These are phyloP conservation scores for Serilophus lunatus DNA, from an alignment of 2,113 vertebrate species.

Conservation along the genomic window DNA sequence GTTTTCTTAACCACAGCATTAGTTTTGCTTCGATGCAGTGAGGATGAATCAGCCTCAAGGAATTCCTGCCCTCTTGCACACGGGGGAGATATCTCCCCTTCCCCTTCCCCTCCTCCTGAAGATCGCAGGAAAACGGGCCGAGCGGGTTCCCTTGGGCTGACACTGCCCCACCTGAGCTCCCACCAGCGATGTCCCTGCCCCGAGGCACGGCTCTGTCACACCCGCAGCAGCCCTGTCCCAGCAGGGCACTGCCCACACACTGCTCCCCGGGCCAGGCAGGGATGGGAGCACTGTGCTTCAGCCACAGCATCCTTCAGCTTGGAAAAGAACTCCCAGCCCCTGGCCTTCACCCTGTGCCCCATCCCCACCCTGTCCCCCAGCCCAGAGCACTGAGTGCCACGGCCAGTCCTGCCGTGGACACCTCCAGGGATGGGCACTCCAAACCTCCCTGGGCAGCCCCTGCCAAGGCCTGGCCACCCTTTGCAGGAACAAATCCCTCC, in stretches of 20 bases:
- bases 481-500: not conserved
- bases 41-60: not conserved
- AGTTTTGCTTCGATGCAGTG: accelerated
- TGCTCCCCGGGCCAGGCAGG: not conserved
- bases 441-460: not conserved
- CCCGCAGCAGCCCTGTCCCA: accelerated
- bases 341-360: accelerated
- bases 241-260: not conserved
- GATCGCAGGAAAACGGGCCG: not conserved
- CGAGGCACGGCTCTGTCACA: too few species aligned
- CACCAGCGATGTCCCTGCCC: too few species aligned
- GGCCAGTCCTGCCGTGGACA: not conserved
- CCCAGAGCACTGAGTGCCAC: not conserved
- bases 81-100: not conserved
- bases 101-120: not conserved
- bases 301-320: not conserved
- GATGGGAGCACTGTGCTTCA: not conserved
- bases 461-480: not conserved
- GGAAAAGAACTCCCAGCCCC: not conserved
- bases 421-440: not conserved
- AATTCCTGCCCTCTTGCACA: not conserved
- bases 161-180: not conserved
- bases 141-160: not conserved
- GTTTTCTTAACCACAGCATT: not conserved
- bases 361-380: not conserved